These are phyloP conservation scores for Mallotus villosus DNA, from an alignment of 2,797 vertebrate genomes.

Conservation along the genomic window DNA sequence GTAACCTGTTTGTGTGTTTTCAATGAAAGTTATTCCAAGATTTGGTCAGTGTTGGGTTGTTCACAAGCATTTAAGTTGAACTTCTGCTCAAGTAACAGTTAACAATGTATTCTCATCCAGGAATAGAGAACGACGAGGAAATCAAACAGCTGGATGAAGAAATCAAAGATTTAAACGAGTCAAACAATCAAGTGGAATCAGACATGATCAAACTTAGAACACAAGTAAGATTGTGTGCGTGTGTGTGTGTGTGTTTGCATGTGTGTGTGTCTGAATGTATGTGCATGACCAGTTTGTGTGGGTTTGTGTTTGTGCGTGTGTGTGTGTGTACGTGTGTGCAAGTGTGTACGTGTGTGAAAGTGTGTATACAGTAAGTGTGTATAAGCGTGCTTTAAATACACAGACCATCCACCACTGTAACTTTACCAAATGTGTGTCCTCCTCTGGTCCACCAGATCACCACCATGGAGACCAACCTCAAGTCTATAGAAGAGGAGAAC, in stretches of 20 bases:
- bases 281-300: not conserved
- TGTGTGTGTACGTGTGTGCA: slow-evolving; percentile 8
- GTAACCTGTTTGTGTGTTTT: slow-evolving; percentile 64
- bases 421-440: not conserved
- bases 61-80: not conserved
- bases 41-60: not conserved
- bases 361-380: not conserved
- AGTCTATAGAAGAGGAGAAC: slow-evolving; percentile 98
- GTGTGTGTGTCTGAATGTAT: not conserved
- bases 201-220: slow-evolving; percentile 99
- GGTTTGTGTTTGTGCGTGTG: slow-evolving; percentile 1
- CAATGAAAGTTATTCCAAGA: not conserved
- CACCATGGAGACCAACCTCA: slow-evolving; percentile 98
- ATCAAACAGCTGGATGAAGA: slow-evolving; percentile 99
- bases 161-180: slow-evolving; percentile 97
- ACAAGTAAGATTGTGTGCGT: slow-evolving; percentile 78
- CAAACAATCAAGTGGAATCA: slow-evolving; percentile 96
- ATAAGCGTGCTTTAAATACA: not conserved
- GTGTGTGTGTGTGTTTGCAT: slow-evolving; percentile 12
- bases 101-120: slow-evolving; percentile 61
- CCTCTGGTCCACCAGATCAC: slow-evolving; percentile 81
- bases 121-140: slow-evolving; percentile 98
- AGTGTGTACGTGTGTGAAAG: not conserved
- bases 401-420: not conserved
- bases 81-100: not conserved